Conservation (phyloP, 2,888 invertebrate species). For the Apeira syringaria region DNA sequence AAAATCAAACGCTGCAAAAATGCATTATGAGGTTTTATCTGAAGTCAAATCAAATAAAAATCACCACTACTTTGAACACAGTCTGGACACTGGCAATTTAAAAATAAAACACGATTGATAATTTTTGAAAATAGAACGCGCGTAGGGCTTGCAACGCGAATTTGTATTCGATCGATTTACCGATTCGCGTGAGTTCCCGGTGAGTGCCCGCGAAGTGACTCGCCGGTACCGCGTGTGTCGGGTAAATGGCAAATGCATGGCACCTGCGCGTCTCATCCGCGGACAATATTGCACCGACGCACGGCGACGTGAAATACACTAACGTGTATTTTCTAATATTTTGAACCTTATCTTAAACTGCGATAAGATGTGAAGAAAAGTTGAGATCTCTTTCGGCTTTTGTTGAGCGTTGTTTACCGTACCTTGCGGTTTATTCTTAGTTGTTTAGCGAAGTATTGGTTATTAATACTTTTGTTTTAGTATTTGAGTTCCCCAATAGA, state of each 20-base stretch:
- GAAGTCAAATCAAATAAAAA: slow-evolving; percentile 39
- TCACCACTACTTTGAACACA: slow-evolving; percentile 18
- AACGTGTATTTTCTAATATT: slow-evolving; percentile 16
- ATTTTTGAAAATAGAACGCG: slow-evolving; percentile 29
- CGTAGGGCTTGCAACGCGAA: slow-evolving; percentile 19
- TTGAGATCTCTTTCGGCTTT: slow-evolving; percentile 1
- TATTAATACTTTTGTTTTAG: too few species aligned
- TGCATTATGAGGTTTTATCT: slow-evolving; percentile 46
- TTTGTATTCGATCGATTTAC: slow-evolving; percentile 23
- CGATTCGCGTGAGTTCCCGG: slow-evolving; percentile 35
- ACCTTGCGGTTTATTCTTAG: slow-evolving; percentile 7
- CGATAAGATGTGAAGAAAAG: slow-evolving; percentile 4
- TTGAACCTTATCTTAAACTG: slow-evolving; percentile 12
- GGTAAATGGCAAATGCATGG: slow-evolving; percentile 66
- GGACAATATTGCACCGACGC: slow-evolving; percentile 54
- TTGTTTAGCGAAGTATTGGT: too few species aligned
- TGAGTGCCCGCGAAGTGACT: slow-evolving; percentile 55
- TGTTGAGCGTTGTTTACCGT: slow-evolving; percentile 4
- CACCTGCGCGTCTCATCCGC: slow-evolving; percentile 57
- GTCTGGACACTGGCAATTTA: slow-evolving; percentile 29
- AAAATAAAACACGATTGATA: slow-evolving; percentile 14
- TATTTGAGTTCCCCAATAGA: too few species aligned
- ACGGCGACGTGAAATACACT: slow-evolving; percentile 20
- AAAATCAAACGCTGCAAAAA: slow-evolving; percentile 54
- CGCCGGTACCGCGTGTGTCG: slow-evolving; percentile 66